Base-by-base conservation (phyloP, 2,888 invertebrate genomes). In the Oscheius sp. region DNA sequence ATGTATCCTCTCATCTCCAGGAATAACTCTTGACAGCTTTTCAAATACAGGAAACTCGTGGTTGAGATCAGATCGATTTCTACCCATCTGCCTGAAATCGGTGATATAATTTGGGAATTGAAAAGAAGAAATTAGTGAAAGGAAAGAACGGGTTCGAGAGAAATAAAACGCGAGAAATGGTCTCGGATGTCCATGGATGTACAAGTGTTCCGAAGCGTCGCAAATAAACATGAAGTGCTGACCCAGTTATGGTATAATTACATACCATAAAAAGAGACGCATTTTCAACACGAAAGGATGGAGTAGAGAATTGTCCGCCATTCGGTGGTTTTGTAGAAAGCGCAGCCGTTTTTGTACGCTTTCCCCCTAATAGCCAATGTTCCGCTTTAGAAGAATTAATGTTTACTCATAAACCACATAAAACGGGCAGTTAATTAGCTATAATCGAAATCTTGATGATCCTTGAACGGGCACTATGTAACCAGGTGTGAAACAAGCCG, bases 1-100 rank as follows among this genome's bases (percentile, higher is more conserved):
- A 49, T 78, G 75, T 23, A 86, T 85, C 49, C 83, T 61, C 66
- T 85, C 85, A 18, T 79, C 78, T 18, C 84, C 85, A 23, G 80
- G 79, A 18, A 84, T 46, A 5, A 83, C 56, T 6, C 80, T 25
- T 7, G 84, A 85, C 64, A 78, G 78, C 23, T 75, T 66, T 35
- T 77, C 75, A 18, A 78, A 76, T 35, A 76, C 46, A 16, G 79
- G 66, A 25, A 81, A 73, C 29, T 58, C 27, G 29, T 72, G 72
- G 45, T 72, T 72, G n/a, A 66, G 29, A 66, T 72, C 72, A 7
- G 72, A 61, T 49, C 16, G 55, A 18, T 43, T 69, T 43, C 23
- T 69, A 41, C 45, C 41, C 41, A 69, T 58, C 29, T 58, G 25
- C 35, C 35, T 35, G 35, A 35, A 35, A 35, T 35, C 5, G 9